Conservation (phyloP, 1,140 invertebrate genomes). For the Macrosteles quadrilineatus region DNA sequence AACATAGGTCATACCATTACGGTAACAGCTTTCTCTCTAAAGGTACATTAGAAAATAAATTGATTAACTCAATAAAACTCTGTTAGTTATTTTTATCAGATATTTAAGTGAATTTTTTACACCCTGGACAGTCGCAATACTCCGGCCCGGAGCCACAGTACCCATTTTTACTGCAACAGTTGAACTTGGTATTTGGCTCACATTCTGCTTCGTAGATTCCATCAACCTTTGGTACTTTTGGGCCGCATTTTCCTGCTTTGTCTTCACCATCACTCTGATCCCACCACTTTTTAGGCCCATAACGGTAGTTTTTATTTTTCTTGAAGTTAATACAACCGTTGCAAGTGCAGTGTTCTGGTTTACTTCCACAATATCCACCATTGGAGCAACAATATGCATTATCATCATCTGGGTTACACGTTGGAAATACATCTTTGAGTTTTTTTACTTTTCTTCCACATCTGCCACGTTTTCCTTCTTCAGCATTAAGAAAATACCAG, state of each 20-base stretch:
- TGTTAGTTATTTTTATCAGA: no score
- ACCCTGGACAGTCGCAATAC: constrained; percentile 34
- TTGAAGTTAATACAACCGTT: constrained; percentile 37
- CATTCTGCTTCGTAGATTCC: constrained; percentile 29
- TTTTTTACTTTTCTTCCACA: constrained; percentile 35
- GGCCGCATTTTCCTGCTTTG: constrained; percentile 32
- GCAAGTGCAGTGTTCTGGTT: constrained; percentile 32
- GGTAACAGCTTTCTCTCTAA: no score
- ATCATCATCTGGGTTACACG: constrained; percentile 38
- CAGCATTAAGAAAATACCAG: constrained; percentile 36
- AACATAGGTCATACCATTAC: no score
- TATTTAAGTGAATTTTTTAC: constrained; percentile 21
- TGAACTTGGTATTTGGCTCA: constrained; percentile 29
- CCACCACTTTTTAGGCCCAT: constrained; percentile 30
- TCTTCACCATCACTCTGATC: constrained; percentile 10
- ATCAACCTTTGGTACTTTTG: constrained; percentile 29
- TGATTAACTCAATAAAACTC: no score
- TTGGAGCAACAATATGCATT: constrained; percentile 37
- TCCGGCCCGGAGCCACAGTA: constrained; percentile 32
- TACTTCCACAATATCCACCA: constrained; percentile 36
- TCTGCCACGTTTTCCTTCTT: constrained; percentile 32
- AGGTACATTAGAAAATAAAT: no score
- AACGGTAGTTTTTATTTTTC: constrained; percentile 24
- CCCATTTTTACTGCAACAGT: constrained; percentile 30
- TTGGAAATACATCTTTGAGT: constrained; percentile 34